Base-by-base conservation (phyloP, 1,140 invertebrate species). In the Stegodyphus dumicola region DNA sequence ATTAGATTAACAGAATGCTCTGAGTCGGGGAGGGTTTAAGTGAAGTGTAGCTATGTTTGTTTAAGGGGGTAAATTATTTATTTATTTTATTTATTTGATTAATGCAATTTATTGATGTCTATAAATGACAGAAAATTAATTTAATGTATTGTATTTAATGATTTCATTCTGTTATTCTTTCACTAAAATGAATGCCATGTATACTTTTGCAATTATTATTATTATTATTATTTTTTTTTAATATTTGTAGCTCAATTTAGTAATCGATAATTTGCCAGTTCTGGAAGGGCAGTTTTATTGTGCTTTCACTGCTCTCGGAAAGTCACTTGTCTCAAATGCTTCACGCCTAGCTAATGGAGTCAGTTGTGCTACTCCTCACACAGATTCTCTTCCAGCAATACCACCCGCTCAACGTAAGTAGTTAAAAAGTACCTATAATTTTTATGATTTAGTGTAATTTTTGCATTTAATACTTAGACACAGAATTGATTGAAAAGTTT, bases 281-380 rank as follows among this genome's bases (percentile, higher is more conserved):
- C 91, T 98, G 6, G 93, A 95, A 73, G 97, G 96, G 77, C 94
- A 96, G 89, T 96, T 98, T 89, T 92, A 96, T 73, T 99, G 98
- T 91, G 97, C 96, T 13, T 99, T 98, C 91, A 95, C 96, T 56
- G 96, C 96, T 69, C 92, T 96, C 89, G 96, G 97, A 89, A 97
- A 96, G 91, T 95, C 95, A 13, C 91, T 97, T 60, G 95, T 95
- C 71, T 98, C 96, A 11, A 96, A 97, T 90, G 96, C 96, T 3
- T 96, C 95, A 48, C 93, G 96, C 87, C 97, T 96, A 89, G 93
- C 94, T 15, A 95, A 95, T 88, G 96, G 96, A 1, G 96, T 97
- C 48, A 97, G 95, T 90, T 99, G 98, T 91, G 97, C 96, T 52
- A 99, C 97, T 66, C 98, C 97, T 4, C 93, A 95, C 52, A 97